Evolutionary conservation across 2,113 vertebrate species (phyloP).

Genomic region (Corythoichthys intestinalis): DNA sequence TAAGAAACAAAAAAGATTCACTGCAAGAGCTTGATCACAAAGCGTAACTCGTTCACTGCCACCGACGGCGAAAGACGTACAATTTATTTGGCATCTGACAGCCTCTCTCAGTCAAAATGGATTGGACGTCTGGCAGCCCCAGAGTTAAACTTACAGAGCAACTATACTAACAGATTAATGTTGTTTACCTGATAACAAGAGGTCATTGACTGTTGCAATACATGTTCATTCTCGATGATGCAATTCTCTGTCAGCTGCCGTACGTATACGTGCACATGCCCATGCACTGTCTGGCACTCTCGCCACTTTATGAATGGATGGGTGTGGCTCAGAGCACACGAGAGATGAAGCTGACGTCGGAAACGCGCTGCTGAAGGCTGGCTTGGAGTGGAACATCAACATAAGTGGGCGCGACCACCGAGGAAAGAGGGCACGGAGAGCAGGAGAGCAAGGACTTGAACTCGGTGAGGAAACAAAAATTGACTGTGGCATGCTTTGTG

Average conservation of each 20-base stretch:
- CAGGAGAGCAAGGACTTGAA: conserved; percentile 40
- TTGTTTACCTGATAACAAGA: too few species aligned
- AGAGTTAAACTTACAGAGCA: too few species aligned
- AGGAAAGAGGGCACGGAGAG: conserved; percentile 18
- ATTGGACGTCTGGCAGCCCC: too few species aligned
- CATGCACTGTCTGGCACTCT: conserved; percentile 17
- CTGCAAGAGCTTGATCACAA: too few species aligned
- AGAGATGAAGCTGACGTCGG: conserved; percentile 54
- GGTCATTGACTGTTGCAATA: too few species aligned
- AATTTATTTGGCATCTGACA: too few species aligned
- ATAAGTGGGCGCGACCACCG: conserved; percentile 48
- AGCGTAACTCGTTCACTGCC: too few species aligned
- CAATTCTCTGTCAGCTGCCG: neutral
- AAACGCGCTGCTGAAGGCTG: conserved; percentile 40
- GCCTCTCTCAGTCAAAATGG: neutral
- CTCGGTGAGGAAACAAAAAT: conserved; percentile 52
- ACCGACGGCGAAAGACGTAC: too few species aligned
- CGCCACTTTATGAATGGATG: conserved; percentile 76
- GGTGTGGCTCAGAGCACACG: conserved; percentile 64
- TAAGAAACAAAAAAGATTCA: too few species aligned
- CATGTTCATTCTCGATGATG: neutral
- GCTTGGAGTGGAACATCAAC: conserved; percentile 30
- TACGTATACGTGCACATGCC: neutral
- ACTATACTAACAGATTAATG: too few species aligned
- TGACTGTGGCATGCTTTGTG: neutral